A percentile compares a stretch with the other conserved stretches of the same genome.
Evolutionary conservation across 2,888 invertebrate species (phyloP).

Genomic region (Archaeoteleia sp.): DNA sequence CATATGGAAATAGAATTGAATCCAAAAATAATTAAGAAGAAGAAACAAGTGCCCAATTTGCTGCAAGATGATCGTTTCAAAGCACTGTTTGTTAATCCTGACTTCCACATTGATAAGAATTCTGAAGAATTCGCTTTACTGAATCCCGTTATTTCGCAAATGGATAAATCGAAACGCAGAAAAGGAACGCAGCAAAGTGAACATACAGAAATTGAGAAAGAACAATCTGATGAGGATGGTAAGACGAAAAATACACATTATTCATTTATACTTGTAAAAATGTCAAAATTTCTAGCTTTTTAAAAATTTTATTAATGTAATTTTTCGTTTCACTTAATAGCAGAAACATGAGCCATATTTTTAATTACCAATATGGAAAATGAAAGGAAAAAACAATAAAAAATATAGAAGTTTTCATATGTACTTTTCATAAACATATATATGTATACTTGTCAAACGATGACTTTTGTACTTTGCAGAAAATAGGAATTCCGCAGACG

Average conservation of each 20-base stretch:
- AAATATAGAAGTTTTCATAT: no score
- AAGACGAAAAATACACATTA: no score
- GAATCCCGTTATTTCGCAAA: conserved; percentile 90
- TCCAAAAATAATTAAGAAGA: conserved; percentile 80
- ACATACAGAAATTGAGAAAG: conserved; percentile 76
- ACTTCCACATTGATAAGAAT: conserved; percentile 92
- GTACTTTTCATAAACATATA: no score
- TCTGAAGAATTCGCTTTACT: conserved; percentile 91
- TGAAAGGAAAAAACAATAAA: no score
- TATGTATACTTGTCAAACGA: no score
- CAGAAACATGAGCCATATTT: no score
- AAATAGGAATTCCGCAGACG: conserved; percentile 68
- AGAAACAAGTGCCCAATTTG: conserved; percentile 77
- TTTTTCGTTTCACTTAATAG: no score
- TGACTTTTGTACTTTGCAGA: conserved; percentile 46
- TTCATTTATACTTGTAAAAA: no score
- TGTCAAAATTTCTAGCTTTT: background rate
- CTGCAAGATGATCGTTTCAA: conserved; percentile 93
- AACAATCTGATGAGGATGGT: conserved; percentile 76
- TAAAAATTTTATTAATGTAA: conserved; percentile 27
- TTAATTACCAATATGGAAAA: no score
- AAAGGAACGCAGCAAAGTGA: conserved; percentile 74
- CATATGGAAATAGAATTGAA: conserved; percentile 82
- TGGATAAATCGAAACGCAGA: conserved; percentile 83
- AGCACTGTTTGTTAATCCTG: conserved; percentile 91